A percentile compares a stretch with the other conserved stretches of the same genome.
phyloP scores from a whole-genome alignment of 2,113 vertebrate species.

The Aspidoscelis tigris region DNA sequence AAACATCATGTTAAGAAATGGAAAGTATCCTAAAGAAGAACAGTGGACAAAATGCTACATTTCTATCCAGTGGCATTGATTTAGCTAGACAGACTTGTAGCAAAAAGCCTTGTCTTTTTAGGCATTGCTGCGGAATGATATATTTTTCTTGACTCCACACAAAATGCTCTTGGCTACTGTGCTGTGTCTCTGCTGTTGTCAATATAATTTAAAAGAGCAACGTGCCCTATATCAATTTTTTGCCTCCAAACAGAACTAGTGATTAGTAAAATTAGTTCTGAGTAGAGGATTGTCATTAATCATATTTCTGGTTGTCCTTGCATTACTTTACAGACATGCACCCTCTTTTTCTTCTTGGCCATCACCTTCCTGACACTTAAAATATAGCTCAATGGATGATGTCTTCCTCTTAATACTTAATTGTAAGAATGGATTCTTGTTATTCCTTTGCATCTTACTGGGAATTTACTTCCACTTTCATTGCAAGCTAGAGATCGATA shows the following conservation, averaged over 20 bases:
- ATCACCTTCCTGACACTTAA: background rate
- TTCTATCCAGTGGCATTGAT: slow-evolving; percentile 25
- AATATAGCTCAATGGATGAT: background rate
- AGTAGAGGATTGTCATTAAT: slow-evolving; percentile 1
- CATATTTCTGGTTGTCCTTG: background rate
- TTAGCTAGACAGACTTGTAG: background rate
- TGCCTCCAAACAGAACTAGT: background rate
- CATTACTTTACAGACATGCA: background rate
- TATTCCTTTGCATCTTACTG: background rate
- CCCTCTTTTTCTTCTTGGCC: too few relatives aligned
- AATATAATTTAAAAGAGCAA: slow-evolving; percentile 50
- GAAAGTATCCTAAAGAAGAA: slow-evolving; percentile 13
- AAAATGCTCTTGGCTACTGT: slow-evolving; percentile 53
- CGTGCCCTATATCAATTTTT: slow-evolving; percentile 26
- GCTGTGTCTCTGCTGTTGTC: slow-evolving; percentile 36
- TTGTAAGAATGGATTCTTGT: background rate
- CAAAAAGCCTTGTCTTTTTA: slow-evolving; percentile 5
- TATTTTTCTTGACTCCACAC: slow-evolving; percentile 57
- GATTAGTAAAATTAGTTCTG: slow-evolving; percentile 29
- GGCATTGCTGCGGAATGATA: slow-evolving; percentile 25
- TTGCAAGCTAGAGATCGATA: too few relatives aligned
- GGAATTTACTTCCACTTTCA: too few relatives aligned
- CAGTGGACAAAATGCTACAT: background rate
- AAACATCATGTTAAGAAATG: slow-evolving; percentile 6
- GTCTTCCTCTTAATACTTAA: background rate